phyloP scores from a whole-genome alignment of 2,888 invertebrate genomes.

The Mongoloraphidia duomilia region DNA sequence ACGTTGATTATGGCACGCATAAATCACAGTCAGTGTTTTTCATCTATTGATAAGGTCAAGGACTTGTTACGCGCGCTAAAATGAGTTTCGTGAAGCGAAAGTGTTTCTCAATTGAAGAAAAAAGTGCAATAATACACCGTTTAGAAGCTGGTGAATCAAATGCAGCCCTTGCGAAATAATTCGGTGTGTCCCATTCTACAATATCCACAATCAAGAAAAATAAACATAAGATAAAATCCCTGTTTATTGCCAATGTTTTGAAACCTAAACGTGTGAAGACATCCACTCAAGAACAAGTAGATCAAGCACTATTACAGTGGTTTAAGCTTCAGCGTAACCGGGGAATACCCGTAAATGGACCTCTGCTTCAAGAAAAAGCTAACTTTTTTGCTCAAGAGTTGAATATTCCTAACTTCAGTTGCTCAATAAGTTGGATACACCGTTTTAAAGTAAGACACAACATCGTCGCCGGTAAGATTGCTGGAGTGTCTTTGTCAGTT shows the following conservation, averaged over 20 bases:
- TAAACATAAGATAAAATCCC: constrained; percentile 16
- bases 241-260: constrained; percentile 16
- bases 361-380: constrained; percentile 14
- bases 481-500: constrained; percentile 12
- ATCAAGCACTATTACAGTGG: constrained; percentile 18
- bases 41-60: too few species aligned
- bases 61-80: too few species aligned
- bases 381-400: constrained; percentile 12
- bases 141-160: constrained; percentile 14
- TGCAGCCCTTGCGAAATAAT: constrained; percentile 13
- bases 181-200: constrained; percentile 11
- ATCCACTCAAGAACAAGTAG: constrained; percentile 14
- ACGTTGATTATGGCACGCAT: too few species aligned
- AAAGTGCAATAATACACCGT: constrained; percentile 13
- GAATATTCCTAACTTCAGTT: constrained; percentile 11
- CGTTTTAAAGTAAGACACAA: constrained; percentile 14
- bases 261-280: constrained; percentile 17
- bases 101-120: constrained; percentile 15
- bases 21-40: too few species aligned
- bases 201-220: constrained; percentile 17
- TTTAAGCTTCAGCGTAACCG: constrained; percentile 17
- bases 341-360: constrained; percentile 13
- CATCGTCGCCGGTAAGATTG: constrained; percentile 13
- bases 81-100: too few species aligned
- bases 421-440: constrained; percentile 13